These are phyloP conservation scores for Drosophila tripunctata DNA, from an alignment of 2,888 invertebrate species.

Conservation along the genomic window DNA sequence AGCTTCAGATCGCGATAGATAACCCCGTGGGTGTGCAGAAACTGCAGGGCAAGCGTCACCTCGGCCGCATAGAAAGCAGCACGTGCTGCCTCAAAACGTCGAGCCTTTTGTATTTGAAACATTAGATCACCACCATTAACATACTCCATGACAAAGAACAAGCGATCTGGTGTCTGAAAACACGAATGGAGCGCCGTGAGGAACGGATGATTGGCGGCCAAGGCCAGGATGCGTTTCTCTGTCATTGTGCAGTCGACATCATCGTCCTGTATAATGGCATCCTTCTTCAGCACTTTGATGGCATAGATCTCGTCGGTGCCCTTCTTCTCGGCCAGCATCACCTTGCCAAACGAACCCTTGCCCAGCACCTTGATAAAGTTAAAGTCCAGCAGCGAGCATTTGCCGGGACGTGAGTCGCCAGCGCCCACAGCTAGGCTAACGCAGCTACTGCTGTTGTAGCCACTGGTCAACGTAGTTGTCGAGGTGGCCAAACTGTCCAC, in stretches of 20 bases:
- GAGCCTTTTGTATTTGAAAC: slow-evolving; percentile 99
- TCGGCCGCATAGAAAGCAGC: slow-evolving; percentile 98
- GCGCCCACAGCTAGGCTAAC: slow-evolving; percentile 76
- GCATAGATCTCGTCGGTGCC: slow-evolving; percentile 95
- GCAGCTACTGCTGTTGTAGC: slow-evolving; percentile 75
- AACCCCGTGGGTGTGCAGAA: slow-evolving; percentile 97
- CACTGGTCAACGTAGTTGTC: slow-evolving; percentile 70
- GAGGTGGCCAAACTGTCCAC: slow-evolving; percentile 72
- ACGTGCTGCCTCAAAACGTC: slow-evolving; percentile 98
- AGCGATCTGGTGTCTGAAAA: slow-evolving; percentile 97
- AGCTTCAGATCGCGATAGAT: slow-evolving; percentile 99
- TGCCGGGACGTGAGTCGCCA: slow-evolving; percentile 83
- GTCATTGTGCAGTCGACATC: slow-evolving; percentile 99
- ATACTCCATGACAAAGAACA: slow-evolving; percentile 99
- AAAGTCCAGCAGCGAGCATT: slow-evolving; percentile 94
- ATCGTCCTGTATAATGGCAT: slow-evolving; percentile 99
- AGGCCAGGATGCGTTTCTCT: slow-evolving; percentile 97
- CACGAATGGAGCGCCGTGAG: slow-evolving; percentile 98
- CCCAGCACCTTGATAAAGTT: slow-evolving; percentile 99
- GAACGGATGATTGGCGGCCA: slow-evolving; percentile 99
- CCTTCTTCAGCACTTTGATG: slow-evolving; percentile 96
- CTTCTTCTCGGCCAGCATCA: slow-evolving; percentile 98
- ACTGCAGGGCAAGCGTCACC: slow-evolving; percentile 98
- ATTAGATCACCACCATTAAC: slow-evolving; percentile 99
- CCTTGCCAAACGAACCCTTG: slow-evolving; percentile 99